Conservation (phyloP, 1,140 invertebrate genomes). For the Habropoda laboriosa region DNA sequence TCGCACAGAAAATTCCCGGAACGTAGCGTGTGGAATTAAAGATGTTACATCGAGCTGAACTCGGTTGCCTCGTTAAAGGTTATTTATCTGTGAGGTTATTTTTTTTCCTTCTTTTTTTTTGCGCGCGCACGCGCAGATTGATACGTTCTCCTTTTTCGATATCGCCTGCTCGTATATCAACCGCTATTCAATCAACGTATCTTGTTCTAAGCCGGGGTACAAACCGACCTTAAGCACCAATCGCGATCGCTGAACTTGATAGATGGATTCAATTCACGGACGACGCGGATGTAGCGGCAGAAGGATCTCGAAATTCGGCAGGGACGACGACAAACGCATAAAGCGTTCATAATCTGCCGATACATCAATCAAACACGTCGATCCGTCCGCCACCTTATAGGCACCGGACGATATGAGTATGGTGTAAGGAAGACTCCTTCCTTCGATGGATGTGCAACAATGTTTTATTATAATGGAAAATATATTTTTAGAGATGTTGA, state of each 20-base stretch:
- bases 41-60: conserved; percentile 14
- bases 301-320: conserved; percentile 60
- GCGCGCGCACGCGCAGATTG: conserved; percentile 30
- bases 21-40: conserved; percentile 18
- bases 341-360: conserved; percentile 63
- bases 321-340: conserved; percentile 53
- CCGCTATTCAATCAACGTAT: conserved; percentile 75
- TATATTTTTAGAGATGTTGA: no score
- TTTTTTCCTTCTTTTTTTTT: background rate
- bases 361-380: conserved; percentile 56
- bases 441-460: no score
- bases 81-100: conserved; percentile 65
- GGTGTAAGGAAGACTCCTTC: no score
- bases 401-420: no score
- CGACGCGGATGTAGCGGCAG: conserved; percentile 52
- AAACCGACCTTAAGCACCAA: conserved; percentile 74
- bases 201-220: conserved; percentile 73
- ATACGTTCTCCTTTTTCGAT: conserved; percentile 57
- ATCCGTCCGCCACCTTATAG: background rate
- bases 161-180: conserved; percentile 69
- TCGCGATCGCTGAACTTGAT: conserved; percentile 71
- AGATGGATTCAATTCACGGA: conserved; percentile 74
- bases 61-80: conserved; percentile 63
- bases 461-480: no score
- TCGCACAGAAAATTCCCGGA: conserved; percentile 6